phyloP scores from a whole-genome alignment of 1,140 invertebrate species.

The Saccostrea glomerata region DNA sequence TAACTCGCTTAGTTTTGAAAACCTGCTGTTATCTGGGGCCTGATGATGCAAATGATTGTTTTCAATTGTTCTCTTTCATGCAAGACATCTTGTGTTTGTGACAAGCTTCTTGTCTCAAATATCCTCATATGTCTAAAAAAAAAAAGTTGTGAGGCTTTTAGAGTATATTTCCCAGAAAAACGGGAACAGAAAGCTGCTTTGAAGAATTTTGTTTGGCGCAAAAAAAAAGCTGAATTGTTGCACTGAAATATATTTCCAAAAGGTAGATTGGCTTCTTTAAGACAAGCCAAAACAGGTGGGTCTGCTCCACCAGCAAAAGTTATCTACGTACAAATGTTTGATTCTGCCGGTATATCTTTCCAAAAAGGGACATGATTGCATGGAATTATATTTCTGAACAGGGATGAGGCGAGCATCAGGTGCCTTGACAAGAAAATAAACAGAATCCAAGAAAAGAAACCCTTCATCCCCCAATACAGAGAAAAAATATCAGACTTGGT shows the following conservation, averaged over 20 bases:
- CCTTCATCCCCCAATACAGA: constrained; percentile 38
- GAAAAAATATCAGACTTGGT: constrained; percentile 56
- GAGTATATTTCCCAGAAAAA: constrained; percentile 61
- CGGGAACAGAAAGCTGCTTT: constrained; percentile 17
- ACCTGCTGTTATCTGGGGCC: constrained; percentile 43
- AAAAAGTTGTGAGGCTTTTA: constrained; percentile 50
- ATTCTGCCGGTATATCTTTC: constrained; percentile 65
- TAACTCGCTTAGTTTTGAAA: constrained; percentile 47
- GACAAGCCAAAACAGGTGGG: constrained; percentile 57
- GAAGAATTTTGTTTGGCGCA: constrained; percentile 1
- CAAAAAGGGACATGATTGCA: constrained; percentile 65
- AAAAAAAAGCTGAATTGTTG: constrained; percentile 60
- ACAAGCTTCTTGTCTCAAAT: constrained; percentile 54
- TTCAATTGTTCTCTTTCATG: constrained; percentile 48
- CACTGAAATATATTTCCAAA: constrained; percentile 52
- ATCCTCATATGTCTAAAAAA: constrained; percentile 49
- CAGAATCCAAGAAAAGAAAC: constrained; percentile 58
- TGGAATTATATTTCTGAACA: constrained; percentile 64
- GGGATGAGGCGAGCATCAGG: constrained; percentile 53
- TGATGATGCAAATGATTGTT: constrained; percentile 34
- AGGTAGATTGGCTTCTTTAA: constrained; percentile 54
- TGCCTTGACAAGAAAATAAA: constrained; percentile 53
- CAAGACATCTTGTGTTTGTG: constrained; percentile 45
- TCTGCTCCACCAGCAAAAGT: constrained; percentile 64
- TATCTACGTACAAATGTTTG: constrained; percentile 63